These are phyloP conservation scores for Catamblyrhynchus diadema DNA, from an alignment of 2,797 vertebrate genomes.

Conservation along the genomic window DNA sequence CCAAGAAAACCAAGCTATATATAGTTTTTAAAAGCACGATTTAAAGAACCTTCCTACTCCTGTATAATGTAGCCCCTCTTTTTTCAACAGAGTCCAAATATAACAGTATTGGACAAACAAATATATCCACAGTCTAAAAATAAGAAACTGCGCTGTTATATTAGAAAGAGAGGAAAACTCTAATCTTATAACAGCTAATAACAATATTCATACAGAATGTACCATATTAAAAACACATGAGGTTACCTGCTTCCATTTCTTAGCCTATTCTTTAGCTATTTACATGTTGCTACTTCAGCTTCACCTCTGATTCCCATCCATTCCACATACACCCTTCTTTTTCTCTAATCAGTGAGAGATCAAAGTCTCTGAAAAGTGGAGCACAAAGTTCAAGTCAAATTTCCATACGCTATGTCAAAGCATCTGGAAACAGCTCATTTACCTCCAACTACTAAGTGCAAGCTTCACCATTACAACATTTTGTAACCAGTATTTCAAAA, in stretches of 20 bases:
- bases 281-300: background rate
- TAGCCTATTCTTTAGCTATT: background rate
- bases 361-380: background rate
- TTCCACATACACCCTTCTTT: background rate
- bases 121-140: background rate
- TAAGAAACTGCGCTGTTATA: background rate
- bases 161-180: background rate
- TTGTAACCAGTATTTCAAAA: background rate
- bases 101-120: no score
- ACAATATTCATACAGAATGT: background rate
- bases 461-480: background rate
- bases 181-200: background rate
- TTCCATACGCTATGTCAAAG: background rate
- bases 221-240: background rate
- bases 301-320: background rate
- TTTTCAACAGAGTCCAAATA: no score
- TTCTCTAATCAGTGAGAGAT: background rate
- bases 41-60: background rate
- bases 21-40: background rate
- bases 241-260: background rate
- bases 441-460: background rate
- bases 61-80: background rate
- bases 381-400: background rate
- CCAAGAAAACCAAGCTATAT: background rate
- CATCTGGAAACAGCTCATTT: background rate